Conservation (phyloP, 2,113 vertebrate genomes). For the Lathamus discolor region DNA sequence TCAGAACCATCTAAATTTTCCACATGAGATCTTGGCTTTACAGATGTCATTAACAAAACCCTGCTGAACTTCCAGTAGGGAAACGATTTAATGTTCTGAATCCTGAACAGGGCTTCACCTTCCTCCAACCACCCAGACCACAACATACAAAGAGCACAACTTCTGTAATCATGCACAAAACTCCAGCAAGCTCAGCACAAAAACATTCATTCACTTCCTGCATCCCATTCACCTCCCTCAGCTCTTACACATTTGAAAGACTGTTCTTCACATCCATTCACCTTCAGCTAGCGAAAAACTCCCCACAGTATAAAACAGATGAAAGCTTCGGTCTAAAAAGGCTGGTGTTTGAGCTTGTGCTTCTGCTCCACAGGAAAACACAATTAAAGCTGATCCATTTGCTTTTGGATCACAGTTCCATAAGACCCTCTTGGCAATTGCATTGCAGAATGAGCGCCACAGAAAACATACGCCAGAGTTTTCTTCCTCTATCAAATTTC, state of each 20-base stretch:
- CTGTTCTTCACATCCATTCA: background rate
- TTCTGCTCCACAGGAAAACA: constrained; percentile 11
- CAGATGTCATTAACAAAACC: background rate
- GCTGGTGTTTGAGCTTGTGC: background rate
- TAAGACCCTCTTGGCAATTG: background rate
- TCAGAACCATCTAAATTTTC: background rate
- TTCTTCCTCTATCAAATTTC: background rate
- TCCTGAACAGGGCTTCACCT: background rate
- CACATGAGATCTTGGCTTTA: background rate
- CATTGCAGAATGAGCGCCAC: background rate
- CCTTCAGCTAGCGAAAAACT: background rate
- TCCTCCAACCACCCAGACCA: background rate
- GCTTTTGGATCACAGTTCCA: background rate
- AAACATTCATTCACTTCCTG: background rate
- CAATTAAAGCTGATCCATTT: background rate
- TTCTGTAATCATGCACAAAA: background rate
- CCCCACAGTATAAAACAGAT: background rate
- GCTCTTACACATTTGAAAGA: background rate
- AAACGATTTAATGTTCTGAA: background rate
- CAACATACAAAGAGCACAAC: background rate
- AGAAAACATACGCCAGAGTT: background rate
- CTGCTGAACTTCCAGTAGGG: background rate
- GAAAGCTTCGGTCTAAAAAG: background rate
- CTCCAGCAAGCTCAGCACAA: background rate
- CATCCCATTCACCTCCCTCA: background rate